Evolutionary conservation across 2,888 invertebrate genomes (phyloP), one percentile per base, ranked within the genome.

Genomic region (Drosophila gaucha): DNA sequence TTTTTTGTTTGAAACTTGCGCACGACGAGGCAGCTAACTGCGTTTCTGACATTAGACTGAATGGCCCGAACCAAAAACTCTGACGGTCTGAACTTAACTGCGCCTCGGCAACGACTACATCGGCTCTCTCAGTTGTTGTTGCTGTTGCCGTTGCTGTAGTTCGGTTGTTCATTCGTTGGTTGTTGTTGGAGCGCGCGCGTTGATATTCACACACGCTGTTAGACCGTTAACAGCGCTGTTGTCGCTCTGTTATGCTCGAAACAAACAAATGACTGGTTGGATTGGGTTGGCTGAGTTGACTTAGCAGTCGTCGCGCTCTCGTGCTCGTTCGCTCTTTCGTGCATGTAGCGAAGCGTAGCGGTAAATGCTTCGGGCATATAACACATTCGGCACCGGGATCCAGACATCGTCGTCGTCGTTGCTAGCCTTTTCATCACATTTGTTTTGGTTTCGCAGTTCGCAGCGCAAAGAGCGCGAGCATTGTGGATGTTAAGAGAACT

Each of bases 31-130:
- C 89, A 89, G 88, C 84, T 86, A 82, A 89, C 89, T 90, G 89
- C 89, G 89, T 86, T 90, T 90, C 91, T 91, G 89, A 89, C 88
- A 89, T 89, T 89, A 84, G 89, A 91, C 90, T 91, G 90, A 90
- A 60, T 69, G 72, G 73, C 72, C 60, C 70, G 72, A 75, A 69
- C 75, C 64, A 49, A 78, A 89, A 76, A 88, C 80, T 78, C 82
- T 77, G 77, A 82, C 85, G 75, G 76, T 82, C 77, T 80, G 57
- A 80, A 69, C 80, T 60, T 65, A 64, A 69, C 77, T 72, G 68
- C 51, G 77, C 59, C 67, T 47, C 58, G 46, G 56, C 47, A 35
- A 46, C 22, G 46, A 46, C 55, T 31, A 43, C 38, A 20, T 55
- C 60, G 67, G 41, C 54, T 38, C 46, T 54, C 63, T 55, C 36